These are phyloP conservation scores for Oedothorax gibbosus DNA, from an alignment of 1,140 invertebrate species.

Conservation along the genomic window DNA sequence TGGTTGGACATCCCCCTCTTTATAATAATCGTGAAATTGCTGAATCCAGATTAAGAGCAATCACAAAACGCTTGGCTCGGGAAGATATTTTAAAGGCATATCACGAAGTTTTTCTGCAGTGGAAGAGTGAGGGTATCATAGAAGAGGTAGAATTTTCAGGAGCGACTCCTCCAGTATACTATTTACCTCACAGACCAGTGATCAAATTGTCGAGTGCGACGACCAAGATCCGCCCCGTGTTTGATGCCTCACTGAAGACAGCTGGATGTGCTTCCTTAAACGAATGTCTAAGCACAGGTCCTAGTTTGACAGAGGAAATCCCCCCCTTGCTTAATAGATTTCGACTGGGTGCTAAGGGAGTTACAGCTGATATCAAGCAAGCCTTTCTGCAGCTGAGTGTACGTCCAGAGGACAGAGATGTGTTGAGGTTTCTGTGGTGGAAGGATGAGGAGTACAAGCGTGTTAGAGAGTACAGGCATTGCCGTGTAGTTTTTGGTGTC, in stretches of 20 bases:
- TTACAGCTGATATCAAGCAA: slow-evolving; percentile 26
- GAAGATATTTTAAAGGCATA: slow-evolving; percentile 19
- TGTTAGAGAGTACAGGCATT: not conserved
- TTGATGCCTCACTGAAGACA: slow-evolving; percentile 10
- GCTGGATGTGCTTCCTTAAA: slow-evolving; percentile 28
- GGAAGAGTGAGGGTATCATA: slow-evolving; percentile 20
- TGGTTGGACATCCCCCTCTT: slow-evolving; percentile 30
- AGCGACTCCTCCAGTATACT: not conserved
- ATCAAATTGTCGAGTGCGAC: slow-evolving; percentile 1
- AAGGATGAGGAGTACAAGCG: not conserved
- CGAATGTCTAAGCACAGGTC: slow-evolving; percentile 27
- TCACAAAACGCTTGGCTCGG: slow-evolving; percentile 13
- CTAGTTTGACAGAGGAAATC: slow-evolving; percentile 7
- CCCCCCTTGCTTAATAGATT: slow-evolving; percentile 18
- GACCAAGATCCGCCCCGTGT: slow-evolving; percentile 14
- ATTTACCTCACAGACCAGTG: slow-evolving; percentile 21
- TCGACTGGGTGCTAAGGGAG: slow-evolving; percentile 4
- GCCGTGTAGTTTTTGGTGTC: not conserved
- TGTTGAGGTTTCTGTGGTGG: slow-evolving; percentile 33
- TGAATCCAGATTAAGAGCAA: slow-evolving; percentile 12
- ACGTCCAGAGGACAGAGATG: slow-evolving; percentile 17
- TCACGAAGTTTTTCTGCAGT: slow-evolving; percentile 10
- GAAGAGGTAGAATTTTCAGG: not conserved
- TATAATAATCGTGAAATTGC: slow-evolving; percentile 30
- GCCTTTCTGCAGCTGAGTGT: slow-evolving; percentile 36